Evolutionary conservation across 2,113 vertebrate species (phyloP).

Genomic region (Gorsachius goisagi): DNA sequence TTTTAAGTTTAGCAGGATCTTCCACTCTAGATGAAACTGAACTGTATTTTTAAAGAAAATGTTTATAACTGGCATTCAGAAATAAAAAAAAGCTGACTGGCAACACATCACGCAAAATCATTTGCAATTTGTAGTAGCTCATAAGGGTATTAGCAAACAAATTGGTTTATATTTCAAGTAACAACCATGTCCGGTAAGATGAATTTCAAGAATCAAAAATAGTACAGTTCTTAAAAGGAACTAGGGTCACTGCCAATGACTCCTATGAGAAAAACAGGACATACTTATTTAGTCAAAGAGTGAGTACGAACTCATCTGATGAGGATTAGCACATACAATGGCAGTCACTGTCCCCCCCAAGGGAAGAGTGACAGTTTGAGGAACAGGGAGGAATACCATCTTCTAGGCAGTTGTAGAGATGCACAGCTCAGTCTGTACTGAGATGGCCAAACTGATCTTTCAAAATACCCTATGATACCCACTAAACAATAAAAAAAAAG

Average conservation of each 20-base stretch:
- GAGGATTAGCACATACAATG: not conserved
- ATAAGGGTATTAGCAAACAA: not conserved
- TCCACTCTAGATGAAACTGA: not conserved
- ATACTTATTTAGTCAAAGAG: not conserved
- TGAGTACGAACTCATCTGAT: not conserved
- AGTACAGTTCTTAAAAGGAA: not conserved
- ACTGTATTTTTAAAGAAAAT: not conserved
- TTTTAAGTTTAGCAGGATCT: not conserved
- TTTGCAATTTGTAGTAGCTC: not conserved
- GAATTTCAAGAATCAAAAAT: not conserved
- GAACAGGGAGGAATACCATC: not conserved
- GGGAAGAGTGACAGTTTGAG: not conserved
- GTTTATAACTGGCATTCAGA: not conserved
- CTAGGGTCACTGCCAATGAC: not conserved
- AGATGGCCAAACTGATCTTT: not conserved
- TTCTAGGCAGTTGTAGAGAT: not conserved
- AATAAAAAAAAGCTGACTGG: not conserved
- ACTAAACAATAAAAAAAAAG: not conserved
- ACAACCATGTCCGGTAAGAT: not conserved
- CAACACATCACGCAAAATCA: not conserved
- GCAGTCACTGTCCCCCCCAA: not conserved
- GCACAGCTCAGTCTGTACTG: not conserved
- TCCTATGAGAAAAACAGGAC: not conserved
- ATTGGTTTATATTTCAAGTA: not conserved
- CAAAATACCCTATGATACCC: not conserved